Evolutionary conservation across 2,113 vertebrate genomes (phyloP), one percentile per base, ranked within the genome.

Genomic region (Carettochelys insculpta): DNA sequence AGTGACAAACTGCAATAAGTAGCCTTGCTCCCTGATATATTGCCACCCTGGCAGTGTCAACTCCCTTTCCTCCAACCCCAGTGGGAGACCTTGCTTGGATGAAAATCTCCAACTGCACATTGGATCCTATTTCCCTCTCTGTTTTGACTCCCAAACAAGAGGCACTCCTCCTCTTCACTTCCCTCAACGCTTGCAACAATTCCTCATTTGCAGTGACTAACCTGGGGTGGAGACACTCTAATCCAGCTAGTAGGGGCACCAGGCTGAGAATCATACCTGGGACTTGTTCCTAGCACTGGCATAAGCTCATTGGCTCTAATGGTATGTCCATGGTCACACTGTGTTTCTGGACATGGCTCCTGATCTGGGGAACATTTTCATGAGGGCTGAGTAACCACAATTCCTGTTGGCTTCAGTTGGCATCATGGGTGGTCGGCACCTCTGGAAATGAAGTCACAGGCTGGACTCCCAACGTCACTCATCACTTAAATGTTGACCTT

Each of bases 1-100:
- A 34, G 88, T 93, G 87, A 94, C 94, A 95, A 94, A 90, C 94
- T 93, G 93, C 83, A 91, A 90, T 94, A 87, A 91, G 82, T 68
- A 58, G 82, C 81, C 92, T 77, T 94, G 91, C 82, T 96, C 83
- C 91, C 65, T 92, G 77, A 7, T 41, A 92, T 77, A 78, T 79
- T 34, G 81, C 52, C 52, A 45, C 82, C 65, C 83, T 80, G 88
- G 86, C 78, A 89, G 90, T 87, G 87, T 77, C 76, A 82, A 76
- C 45, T 9, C 1, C 80, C 47, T 34, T 50, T 89, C 78, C 76
- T 87, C 76, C 68, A 71, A 82, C 5, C 85, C 75, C 12, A 9
- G 78, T 54, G 1, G 14, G 45, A 56, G 14, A 87, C 47, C 51
- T 68, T 50, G 14, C 38, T 79, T 41, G 45, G 76, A 5, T 22